A percentile compares a stretch with the other conserved stretches of the same genome.
These are phyloP conservation scores for Ardeotis arabs DNA, from an alignment of 2,113 vertebrate genomes.

Conservation along the genomic window DNA sequence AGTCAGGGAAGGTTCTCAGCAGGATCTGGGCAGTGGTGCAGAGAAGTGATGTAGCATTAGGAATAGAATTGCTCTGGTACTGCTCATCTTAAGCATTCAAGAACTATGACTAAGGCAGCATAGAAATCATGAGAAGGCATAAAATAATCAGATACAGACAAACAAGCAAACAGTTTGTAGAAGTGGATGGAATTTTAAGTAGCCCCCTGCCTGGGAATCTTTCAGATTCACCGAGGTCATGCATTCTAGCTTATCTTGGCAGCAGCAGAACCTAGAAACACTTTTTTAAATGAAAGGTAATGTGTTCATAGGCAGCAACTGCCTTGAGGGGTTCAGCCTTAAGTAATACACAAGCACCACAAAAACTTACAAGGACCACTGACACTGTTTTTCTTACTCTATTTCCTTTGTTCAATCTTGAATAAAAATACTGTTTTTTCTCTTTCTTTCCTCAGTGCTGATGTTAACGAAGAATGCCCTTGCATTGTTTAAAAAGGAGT, in stretches of 20 bases:
- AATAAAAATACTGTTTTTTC: background rate
- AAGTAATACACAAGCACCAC: background rate
- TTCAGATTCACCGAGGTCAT: background rate
- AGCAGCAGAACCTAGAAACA: background rate
- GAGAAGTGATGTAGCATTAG: background rate
- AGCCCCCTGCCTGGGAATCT: background rate
- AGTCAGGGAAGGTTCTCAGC: background rate
- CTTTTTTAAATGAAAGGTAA: background rate
- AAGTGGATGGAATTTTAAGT: background rate
- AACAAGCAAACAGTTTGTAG: background rate
- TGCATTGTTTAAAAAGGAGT: background rate
- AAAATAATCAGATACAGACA: conserved; percentile 11
- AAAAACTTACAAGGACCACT: background rate
- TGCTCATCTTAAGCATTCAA: background rate
- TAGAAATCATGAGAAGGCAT: background rate
- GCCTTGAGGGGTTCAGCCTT: background rate
- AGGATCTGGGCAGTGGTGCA: background rate
- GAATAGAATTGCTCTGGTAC: background rate
- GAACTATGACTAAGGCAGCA: background rate
- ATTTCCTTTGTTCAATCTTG: background rate
- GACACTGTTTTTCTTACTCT: background rate
- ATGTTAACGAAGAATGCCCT: background rate
- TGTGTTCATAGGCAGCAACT: background rate
- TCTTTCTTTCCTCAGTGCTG: background rate
- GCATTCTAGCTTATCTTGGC: background rate